These are phyloP conservation scores for Catharus minimus DNA, from an alignment of 2,113 vertebrate genomes.

Conservation along the genomic window DNA sequence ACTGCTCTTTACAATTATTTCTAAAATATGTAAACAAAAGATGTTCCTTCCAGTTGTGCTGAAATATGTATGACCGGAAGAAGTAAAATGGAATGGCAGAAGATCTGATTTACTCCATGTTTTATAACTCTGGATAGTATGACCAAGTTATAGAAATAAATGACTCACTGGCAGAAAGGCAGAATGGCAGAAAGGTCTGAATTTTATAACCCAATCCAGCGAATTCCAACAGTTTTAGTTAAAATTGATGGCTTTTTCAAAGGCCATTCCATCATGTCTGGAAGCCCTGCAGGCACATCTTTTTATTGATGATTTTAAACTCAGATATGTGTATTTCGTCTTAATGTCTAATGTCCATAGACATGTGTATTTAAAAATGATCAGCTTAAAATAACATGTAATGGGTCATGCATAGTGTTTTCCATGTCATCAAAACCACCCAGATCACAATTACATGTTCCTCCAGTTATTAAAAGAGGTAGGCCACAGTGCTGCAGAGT, in stretches of 20 bases:
- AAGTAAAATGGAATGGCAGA: not conserved
- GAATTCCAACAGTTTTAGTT: not conserved
- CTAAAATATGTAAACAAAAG: not conserved
- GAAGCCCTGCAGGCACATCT: not conserved
- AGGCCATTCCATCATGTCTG: not conserved
- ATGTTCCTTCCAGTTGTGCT: not conserved
- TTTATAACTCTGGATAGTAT: not conserved
- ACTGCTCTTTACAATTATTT: not conserved
- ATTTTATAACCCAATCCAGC: not conserved
- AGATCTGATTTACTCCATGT: not conserved
- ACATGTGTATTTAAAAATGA: not conserved
- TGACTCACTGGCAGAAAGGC: not conserved
- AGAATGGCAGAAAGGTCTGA: not conserved
- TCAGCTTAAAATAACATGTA: not conserved
- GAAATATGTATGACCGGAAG: not conserved
- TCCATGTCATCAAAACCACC: not conserved
- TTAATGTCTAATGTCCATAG: not conserved
- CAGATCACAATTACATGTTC: not conserved
- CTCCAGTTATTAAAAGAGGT: not conserved
- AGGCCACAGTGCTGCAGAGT: not conserved
- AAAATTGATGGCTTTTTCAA: not conserved
- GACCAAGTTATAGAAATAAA: conserved; percentile 15
- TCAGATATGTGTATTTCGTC: not conserved
- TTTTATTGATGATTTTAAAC: not conserved
- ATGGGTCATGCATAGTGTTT: not conserved